A percentile compares a stretch with the other conserved stretches of the same genome.
Conservation (phyloP, 2,797 vertebrate genomes). For the Ctenochaetus hawaiiensis region DNA sequence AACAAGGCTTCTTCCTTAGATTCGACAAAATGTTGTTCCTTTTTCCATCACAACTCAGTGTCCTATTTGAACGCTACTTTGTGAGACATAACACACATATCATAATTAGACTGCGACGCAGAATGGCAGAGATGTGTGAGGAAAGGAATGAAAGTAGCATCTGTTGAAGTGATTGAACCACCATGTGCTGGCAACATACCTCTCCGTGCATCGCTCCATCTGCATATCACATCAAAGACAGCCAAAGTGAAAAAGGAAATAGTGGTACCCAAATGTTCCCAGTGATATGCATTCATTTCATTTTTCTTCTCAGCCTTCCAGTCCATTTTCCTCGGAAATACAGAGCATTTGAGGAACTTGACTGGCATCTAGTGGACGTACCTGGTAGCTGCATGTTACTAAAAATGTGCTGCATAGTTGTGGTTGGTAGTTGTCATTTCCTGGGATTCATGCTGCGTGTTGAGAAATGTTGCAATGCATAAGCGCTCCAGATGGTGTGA, state of each 20-base stretch:
- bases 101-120: conserved; percentile 15
- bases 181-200: conserved; percentile 46
- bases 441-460: conserved; percentile 33
- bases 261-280: conserved; percentile 20
- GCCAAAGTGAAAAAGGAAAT: conserved; percentile 19
- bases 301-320: background rate
- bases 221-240: conserved; percentile 58
- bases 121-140: conserved; percentile 6
- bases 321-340: background rate
- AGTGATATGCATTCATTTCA: conserved; percentile 21
- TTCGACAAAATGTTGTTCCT: conserved; percentile 27
- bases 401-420: background rate
- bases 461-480: conserved; percentile 43
- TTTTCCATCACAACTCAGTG: conserved; percentile 38
- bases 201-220: conserved; percentile 30
- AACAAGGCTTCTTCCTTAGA: background rate
- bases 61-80: conserved; percentile 36
- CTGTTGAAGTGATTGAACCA: conserved; percentile 63
- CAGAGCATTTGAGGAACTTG: conserved; percentile 41
- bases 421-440: conserved; percentile 39
- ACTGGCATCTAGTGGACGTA: conserved; percentile 77
- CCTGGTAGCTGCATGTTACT: conserved; percentile 14
- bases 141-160: conserved; percentile 55
- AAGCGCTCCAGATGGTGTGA: conserved; percentile 52
- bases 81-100: conserved; percentile 40